Percentiles rank a stretch among this genome's conserved stretches.
These are phyloP conservation scores for Epirrhoe tristata DNA, from an alignment of 2,888 invertebrate species.

Conservation along the genomic window DNA sequence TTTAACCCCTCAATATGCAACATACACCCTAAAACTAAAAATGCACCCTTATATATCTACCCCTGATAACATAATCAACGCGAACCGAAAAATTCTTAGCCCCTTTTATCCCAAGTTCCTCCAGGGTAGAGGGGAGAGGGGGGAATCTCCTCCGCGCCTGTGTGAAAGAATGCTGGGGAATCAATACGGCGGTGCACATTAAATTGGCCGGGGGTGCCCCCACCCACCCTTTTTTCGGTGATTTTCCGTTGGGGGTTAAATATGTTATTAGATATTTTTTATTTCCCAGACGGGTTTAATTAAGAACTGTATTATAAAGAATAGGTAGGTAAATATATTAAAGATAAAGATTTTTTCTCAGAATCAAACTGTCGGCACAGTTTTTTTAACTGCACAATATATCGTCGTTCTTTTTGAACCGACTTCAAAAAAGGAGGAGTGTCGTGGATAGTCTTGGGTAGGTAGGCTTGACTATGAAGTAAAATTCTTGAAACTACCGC, in stretches of 20 bases:
- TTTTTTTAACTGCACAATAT: no score
- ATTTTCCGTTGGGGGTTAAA: slow-evolving; percentile 51
- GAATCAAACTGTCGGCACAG: no score
- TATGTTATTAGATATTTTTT: slow-evolving; percentile 45
- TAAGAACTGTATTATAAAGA: slow-evolving; percentile 14
- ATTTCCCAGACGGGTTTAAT: slow-evolving; percentile 26
- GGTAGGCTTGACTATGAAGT: no score
- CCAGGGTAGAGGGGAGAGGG: slow-evolving; percentile 48
- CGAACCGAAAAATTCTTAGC: slow-evolving; percentile 74
- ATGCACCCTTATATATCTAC: not conserved
- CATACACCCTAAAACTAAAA: no score
- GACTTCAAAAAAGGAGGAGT: no score
- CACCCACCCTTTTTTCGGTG: slow-evolving; percentile 64
- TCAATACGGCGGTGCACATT: slow-evolving; percentile 83
- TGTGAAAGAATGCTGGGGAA: slow-evolving; percentile 80
- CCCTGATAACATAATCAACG: slow-evolving; percentile 43
- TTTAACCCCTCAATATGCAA: not conserved
- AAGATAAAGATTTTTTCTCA: not conserved
- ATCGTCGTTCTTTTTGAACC: no score
- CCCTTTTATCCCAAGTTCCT: slow-evolving; percentile 70
- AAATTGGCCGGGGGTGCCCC: slow-evolving; percentile 71
- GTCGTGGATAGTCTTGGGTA: no score
- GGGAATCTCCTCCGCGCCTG: slow-evolving; percentile 78
- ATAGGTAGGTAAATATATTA: not conserved
- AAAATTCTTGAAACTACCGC: no score